Base-by-base conservation (phyloP, 2,888 invertebrate genomes). In the Hoplodrina blanda region DNA sequence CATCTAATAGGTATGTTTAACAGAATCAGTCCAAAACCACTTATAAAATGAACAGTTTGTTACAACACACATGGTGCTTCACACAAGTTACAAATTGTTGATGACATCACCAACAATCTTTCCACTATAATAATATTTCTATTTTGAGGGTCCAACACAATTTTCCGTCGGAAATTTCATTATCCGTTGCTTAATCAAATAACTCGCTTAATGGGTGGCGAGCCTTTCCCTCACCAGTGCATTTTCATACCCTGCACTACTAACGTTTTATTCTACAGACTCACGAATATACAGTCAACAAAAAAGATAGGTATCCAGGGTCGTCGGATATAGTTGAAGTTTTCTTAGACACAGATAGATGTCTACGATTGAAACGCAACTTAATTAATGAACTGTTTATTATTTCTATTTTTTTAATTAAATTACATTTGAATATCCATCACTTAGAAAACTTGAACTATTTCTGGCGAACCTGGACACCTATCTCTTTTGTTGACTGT, bases 111-210 rank as follows among this genome's bases (percentile, higher is more conserved):
- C 46, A 49, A 33, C 13, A 53, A 76, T 53, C 52, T 71, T 41
- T 62, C 19, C 19, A 70, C 62, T 57, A 77, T 62, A n/a, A 66
- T 57, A 76, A 75, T 60, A 65, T 65, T 53, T 53, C 67, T 78
- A 63, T 76, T 76, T 75, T 30, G 66, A 66, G 19, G 62, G 50
- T 55, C 41, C 25, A 49, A 80, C 63, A 75, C 82, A 83, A 82
- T 86, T 84, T 87, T 84, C 80, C 78, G 81, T 71, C 53, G 82
- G 84, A 89, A 93, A 93, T 93, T 93, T 91, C 91, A 93, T 93
- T 93, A 93, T 92, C 90, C 89, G 80, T 73, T 81, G 91, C 92
- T 93, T 93, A 92, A 91, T 91, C 91, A 93, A 93, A 92, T 93
- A 91, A 91, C 88, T 87, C 89, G 88, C 88, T 91, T 91, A 92